Conservation (phyloP, 2,113 vertebrate genomes). For the Entomyzon cyanotis region DNA sequence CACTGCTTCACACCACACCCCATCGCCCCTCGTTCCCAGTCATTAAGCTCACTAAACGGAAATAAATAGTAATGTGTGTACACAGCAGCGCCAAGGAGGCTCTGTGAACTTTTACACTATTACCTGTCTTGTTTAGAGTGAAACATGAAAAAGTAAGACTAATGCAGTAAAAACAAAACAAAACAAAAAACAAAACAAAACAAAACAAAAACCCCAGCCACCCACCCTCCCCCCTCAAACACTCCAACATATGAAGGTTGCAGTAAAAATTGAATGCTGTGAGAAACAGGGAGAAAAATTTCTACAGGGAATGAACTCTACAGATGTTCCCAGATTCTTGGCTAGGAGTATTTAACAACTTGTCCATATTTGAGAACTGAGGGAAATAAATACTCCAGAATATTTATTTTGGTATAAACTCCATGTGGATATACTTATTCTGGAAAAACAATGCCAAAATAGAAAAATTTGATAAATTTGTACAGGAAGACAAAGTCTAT, state of each 20-base stretch:
- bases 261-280: background rate
- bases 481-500: background rate
- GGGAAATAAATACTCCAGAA: background rate
- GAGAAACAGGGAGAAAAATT: slow-evolving; percentile 14
- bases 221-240: rapidly evolving
- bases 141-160: background rate
- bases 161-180: background rate
- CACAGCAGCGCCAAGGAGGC: background rate
- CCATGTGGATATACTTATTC: slow-evolving; percentile 1
- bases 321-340: slow-evolving; percentile 52
- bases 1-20: background rate
- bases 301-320: slow-evolving; percentile 31
- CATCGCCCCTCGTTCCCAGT: background rate
- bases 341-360: slow-evolving; percentile 43
- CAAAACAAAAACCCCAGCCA: background rate
- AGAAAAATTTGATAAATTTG: slow-evolving; percentile 14
- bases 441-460: slow-evolving; percentile 1
- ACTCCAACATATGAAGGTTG: background rate
- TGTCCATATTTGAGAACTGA: slow-evolving; percentile 7
- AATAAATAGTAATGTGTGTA: background rate
- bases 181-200: background rate
- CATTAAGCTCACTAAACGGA: background rate
- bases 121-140: background rate
- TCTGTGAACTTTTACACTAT: slow-evolving; percentile 6
- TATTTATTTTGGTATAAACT: slow-evolving; percentile 48